Conservation (phyloP, 1,140 invertebrate species). For the Drosophila grimshawi region DNA sequence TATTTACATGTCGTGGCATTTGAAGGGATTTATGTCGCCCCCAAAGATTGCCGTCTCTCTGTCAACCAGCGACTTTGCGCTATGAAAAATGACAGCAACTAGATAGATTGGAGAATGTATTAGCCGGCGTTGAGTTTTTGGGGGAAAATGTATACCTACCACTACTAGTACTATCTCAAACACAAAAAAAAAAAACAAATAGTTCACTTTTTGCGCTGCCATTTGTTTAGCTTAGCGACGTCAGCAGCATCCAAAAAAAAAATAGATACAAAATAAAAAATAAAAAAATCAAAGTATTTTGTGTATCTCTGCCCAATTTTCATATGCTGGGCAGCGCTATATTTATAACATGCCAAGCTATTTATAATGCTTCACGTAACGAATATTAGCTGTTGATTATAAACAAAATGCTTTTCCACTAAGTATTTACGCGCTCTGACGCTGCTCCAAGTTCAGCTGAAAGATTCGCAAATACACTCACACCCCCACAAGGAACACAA, state of each 20-base stretch:
- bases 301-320: constrained; percentile 33
- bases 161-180: too few species aligned
- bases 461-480: constrained; percentile 55
- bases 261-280: constrained; percentile 9
- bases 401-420: constrained; percentile 64
- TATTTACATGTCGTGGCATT: constrained; percentile 77
- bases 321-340: constrained; percentile 43
- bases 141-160: constrained; percentile 1
- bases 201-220: constrained; percentile 23
- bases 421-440: constrained; percentile 71
- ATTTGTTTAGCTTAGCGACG: constrained; percentile 64
- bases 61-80: constrained; percentile 53
- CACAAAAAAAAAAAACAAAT: constrained; percentile 1
- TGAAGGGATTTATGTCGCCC: constrained; percentile 77
- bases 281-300: constrained; percentile 22
- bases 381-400: constrained; percentile 71
- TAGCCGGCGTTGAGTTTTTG: constrained; percentile 33
- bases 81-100: constrained; percentile 62
- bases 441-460: constrained; percentile 68
- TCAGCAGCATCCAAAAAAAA: constrained; percentile 31
- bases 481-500: constrained; percentile 13
- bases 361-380: constrained; percentile 74
- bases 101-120: constrained; percentile 48
- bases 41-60: constrained; percentile 50
- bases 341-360: constrained; percentile 55